phyloP scores from a whole-genome alignment of 2,797 vertebrate genomes.

The Enteromius viviparus region DNA sequence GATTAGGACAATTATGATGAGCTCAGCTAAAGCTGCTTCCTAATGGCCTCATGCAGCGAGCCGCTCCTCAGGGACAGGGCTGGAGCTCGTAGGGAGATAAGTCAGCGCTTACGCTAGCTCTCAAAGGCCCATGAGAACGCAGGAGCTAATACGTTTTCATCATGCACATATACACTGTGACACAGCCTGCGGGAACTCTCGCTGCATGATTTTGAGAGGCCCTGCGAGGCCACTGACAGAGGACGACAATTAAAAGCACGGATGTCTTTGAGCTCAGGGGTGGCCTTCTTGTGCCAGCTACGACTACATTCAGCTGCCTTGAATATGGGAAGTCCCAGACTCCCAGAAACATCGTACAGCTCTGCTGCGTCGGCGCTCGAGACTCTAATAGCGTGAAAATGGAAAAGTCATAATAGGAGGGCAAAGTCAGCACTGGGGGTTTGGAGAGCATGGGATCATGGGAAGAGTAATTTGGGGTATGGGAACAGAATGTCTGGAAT shows the following conservation, averaged over 20 bases:
- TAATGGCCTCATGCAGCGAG: slow-evolving; percentile 56
- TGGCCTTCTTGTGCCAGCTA: slow-evolving; percentile 68
- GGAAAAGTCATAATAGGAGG: slow-evolving; percentile 16
- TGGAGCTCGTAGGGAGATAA: slow-evolving; percentile 32
- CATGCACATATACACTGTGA: slow-evolving; percentile 33
- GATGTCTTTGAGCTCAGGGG: slow-evolving; percentile 63
- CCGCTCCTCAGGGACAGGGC: slow-evolving; percentile 24
- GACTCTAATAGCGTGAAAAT: slow-evolving; percentile 27
- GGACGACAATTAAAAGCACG: slow-evolving; percentile 54
- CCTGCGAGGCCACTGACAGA: slow-evolving; percentile 55
- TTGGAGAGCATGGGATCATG: slow-evolving; percentile 36
- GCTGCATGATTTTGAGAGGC: slow-evolving; percentile 39
- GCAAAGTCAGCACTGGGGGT: slow-evolving; percentile 33
- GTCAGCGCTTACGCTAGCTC: slow-evolving; percentile 55
- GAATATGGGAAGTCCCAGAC: slow-evolving; percentile 36
- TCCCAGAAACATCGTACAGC: slow-evolving; percentile 31
- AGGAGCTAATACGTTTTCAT: slow-evolving; percentile 58
- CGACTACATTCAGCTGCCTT: slow-evolving; percentile 55
- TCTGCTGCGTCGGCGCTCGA: slow-evolving; percentile 54
- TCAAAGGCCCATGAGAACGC: slow-evolving; percentile 41
- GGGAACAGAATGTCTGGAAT: slow-evolving; percentile 19
- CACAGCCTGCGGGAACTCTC: slow-evolving; percentile 45
- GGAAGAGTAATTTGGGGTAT: slow-evolving; percentile 31
- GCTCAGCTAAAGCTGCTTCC: slow-evolving; percentile 60
- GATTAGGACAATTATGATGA: slow-evolving; percentile 63